Base-by-base conservation (phyloP, 2,888 invertebrate species). In the Drosophila paucipuncta region DNA sequence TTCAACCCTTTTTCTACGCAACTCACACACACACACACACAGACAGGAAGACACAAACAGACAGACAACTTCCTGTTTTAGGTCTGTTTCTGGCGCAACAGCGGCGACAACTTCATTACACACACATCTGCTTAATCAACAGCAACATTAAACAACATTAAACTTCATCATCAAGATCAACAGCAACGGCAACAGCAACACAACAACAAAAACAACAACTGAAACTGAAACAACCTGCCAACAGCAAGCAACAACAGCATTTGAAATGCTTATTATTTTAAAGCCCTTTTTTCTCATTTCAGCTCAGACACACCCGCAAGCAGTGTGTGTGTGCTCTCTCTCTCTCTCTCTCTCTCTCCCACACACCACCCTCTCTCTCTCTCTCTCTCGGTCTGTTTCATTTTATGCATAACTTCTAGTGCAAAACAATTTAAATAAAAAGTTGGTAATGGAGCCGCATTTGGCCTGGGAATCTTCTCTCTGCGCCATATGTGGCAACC, bases 401-500 rank as follows among this genome's bases (percentile, higher is more conserved):
- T 37, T 18, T 52, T 63, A 50, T 72, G 68, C 70, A 68, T 69
- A 63, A 53, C 71, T 80, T 84, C 68, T 78, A 73, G 85, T 72
- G 37, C 78, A 85, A 79, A 87, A 82, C 85, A 87, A 85, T 84
- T 84, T 82, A 85, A 84, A 85, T 85, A 84, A 71, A 68, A 71
- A 76, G 78, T 80, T 83, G 85, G 89, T 83, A 85, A 83, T 88
- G 83, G 83, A 88, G 76, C 76, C 76, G 76, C 80, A 80, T 73
- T 68, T 69, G 79, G 76, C 78, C 84, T 83, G 83, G 82, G 87
- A 83, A 83, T 66, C 81, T 73, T 50, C 54, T 49, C 30, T 47
- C 54, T 49, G 53, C 64, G 60, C 57, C 73, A 77, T 54, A 76
- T 84, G 85, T 83, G 83, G 82, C 57, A 84, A 65, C 78, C 78